A percentile compares a stretch with the other conserved stretches of the same genome.
Conservation (phyloP, 2,797 vertebrate genomes). For the Catostomus latipinnis region DNA sequence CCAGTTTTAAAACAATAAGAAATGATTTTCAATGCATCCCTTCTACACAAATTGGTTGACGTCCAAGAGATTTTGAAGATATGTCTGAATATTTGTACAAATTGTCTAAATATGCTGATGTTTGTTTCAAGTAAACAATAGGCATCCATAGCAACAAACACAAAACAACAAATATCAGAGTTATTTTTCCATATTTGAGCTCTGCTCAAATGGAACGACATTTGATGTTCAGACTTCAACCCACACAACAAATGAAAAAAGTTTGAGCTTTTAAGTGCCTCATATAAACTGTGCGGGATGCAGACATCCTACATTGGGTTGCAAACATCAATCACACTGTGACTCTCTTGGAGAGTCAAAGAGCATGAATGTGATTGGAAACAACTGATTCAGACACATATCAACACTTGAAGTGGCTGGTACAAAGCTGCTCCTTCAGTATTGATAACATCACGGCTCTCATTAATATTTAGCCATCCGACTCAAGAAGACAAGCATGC, state of each 20-base stretch:
- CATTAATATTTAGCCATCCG: conserved; percentile 16
- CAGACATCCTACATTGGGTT: background rate
- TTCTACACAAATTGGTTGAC: background rate
- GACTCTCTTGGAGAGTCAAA: background rate
- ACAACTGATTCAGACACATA: background rate
- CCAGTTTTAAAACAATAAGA: background rate
- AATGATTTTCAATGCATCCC: background rate
- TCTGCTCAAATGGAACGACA: background rate
- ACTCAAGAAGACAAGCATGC: background rate
- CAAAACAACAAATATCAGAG: no score
- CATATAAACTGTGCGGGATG: background rate
- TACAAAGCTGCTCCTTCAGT: conserved; percentile 4
- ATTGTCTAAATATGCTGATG: no score
- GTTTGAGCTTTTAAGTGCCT: background rate
- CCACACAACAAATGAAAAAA: background rate
- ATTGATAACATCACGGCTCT: conserved; percentile 24
- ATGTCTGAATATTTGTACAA: background rate
- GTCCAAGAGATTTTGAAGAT: background rate
- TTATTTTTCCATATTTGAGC: background rate
- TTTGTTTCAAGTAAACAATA: no score
- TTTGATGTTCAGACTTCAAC: background rate
- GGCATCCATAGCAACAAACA: background rate
- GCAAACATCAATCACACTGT: background rate
- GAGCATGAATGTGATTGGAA: background rate
- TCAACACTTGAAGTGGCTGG: background rate